Percentiles rank a stretch among this genome's conserved stretches.
These are phyloP conservation scores for Chrysemys picta DNA, from an alignment of 2,113 vertebrate genomes.

Conservation along the genomic window DNA sequence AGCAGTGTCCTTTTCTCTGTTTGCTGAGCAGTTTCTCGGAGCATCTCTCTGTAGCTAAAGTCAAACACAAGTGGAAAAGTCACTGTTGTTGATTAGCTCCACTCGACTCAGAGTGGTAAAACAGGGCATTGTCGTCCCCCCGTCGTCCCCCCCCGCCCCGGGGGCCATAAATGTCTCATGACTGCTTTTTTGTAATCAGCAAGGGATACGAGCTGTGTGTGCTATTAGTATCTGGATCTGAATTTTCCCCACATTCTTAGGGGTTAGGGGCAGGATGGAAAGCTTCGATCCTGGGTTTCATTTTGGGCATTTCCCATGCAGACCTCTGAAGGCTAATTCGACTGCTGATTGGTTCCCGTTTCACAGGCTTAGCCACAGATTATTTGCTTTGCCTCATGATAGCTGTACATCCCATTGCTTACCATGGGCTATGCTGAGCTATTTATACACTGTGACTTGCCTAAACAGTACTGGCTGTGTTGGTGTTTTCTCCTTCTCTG, in stretches of 20 bases:
- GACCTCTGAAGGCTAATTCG: slow-evolving; percentile 25
- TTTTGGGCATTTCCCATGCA: slow-evolving; percentile 42
- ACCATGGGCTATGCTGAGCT: slow-evolving; percentile 43
- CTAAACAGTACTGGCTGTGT: slow-evolving; percentile 15
- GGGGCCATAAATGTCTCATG: neutral
- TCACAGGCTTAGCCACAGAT: slow-evolving; percentile 48
- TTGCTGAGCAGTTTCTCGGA: neutral
- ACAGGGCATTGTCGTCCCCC: neutral
- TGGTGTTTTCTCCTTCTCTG: neutral
- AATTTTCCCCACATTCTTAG: rapidly evolving
- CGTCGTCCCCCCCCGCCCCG: neutral
- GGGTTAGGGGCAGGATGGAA: slow-evolving; percentile 29
- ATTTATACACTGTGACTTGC: neutral
- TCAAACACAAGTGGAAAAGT: neutral
- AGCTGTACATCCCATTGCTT: slow-evolving; percentile 41
- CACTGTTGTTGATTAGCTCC: neutral
- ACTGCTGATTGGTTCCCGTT: slow-evolving; percentile 23
- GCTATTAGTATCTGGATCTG: neutral
- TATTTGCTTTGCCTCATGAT: slow-evolving; percentile 66
- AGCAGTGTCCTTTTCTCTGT: neutral
- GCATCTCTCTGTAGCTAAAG: neutral
- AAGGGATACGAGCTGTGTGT: rapidly evolving
- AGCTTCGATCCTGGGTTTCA: slow-evolving; percentile 32
- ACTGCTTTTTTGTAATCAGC: neutral
- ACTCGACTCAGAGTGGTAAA: neutral